Evolutionary conservation across 2,797 vertebrate species (phyloP), one percentile per base, ranked within the genome.

Genomic region (Pelodytes ibericus): DNA sequence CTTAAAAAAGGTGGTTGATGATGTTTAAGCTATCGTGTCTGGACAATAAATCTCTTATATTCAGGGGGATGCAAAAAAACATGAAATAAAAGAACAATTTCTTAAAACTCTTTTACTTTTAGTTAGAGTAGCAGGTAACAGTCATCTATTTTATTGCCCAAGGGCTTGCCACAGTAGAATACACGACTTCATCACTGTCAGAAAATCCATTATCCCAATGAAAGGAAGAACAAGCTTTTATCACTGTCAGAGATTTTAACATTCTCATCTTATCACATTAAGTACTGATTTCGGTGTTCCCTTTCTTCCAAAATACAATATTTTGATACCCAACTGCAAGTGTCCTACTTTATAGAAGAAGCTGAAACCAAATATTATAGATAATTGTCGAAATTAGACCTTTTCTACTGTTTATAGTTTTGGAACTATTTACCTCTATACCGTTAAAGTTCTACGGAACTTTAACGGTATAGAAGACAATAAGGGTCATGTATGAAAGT

Each of bases 121-220:
- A 75, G 67, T 49, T 77, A 71, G 49, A 47, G 26, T 22, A 29
- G 39, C 26, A 33, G 29, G 53, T 58, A 51, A 31, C 18, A 24
- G 22, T 27, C 41, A 67, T 61, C 30, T 72, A 27, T 53, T 47
- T 16, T 29, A 29, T 33, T 51, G 70, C 75, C 68, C 20, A 27
- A 22, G 62, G 75, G 22, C 36, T 25, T 31, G 24, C n/a, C 4
- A 67, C 39, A 16, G 53, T 60, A 57, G 66, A 64, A 71, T 60
- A 66, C 60, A 24, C 3, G 36, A 65, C 69, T 66, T 60, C 27
- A 56, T 72, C 69, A 67, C 56, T 72, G 75, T 78, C 75, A 78
- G 70, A 72, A 78, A 78, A 72, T 72, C 41, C 53, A 61, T 78
- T 72, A 67, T 51, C 53, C 39, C 33, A 61, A 22, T 27, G 24